phyloP scores from a whole-genome alignment of 2,888 invertebrate species.

The Cheiracanthium punctorium region DNA sequence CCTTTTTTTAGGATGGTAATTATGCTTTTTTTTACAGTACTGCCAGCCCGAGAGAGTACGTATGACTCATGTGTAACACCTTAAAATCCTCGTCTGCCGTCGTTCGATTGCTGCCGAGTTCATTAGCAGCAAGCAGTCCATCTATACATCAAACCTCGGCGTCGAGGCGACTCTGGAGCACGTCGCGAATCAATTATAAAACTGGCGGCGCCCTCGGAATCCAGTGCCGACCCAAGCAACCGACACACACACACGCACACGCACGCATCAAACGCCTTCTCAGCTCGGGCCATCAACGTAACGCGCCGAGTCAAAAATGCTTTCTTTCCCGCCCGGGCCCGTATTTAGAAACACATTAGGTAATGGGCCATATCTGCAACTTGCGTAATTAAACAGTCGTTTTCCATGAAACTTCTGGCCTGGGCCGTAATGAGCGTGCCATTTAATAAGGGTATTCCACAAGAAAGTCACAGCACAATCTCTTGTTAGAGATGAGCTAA shows the following conservation, averaged over 20 bases:
- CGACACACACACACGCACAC: too few relatives aligned
- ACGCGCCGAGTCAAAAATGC: slow-evolving; percentile 7
- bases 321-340: background rate
- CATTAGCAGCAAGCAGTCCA: too few relatives aligned
- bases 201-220: slow-evolving; percentile 44
- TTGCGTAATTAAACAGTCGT: slow-evolving; percentile 54
- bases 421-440: slow-evolving; percentile 35
- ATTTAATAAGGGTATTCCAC: slow-evolving; percentile 33
- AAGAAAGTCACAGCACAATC: slow-evolving; percentile 32
- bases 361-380: slow-evolving; percentile 38
- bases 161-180: slow-evolving; percentile 13
- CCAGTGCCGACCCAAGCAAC: slow-evolving; percentile 24
- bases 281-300: background rate
- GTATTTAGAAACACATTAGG: slow-evolving; percentile 56
- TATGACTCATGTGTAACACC: too few relatives aligned
- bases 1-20: too few relatives aligned
- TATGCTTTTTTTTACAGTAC: too few relatives aligned
- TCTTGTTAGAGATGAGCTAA: slow-evolving; percentile 13
- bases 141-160: too few relatives aligned
- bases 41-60: too few relatives aligned
- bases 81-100: too few relatives aligned
- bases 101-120: too few relatives aligned
- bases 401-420: slow-evolving; percentile 25
- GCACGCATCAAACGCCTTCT: slow-evolving; percentile 13
- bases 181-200: slow-evolving; percentile 58